Evolutionary conservation across 2,888 invertebrate species (phyloP).

Genomic region (Xanthorhoe designata): DNA sequence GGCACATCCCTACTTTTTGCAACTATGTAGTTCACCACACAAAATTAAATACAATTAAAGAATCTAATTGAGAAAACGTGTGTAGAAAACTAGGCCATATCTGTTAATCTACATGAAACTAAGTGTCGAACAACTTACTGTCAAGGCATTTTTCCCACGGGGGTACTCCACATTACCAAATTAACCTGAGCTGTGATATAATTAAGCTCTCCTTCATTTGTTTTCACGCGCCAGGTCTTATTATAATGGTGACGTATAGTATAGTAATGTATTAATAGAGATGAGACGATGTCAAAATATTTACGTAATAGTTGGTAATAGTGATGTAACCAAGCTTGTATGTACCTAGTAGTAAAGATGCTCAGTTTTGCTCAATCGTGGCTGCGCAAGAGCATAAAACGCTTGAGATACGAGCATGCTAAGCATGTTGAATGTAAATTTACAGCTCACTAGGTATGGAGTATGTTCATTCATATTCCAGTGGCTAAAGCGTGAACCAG

Average conservation of each 20-base stretch:
- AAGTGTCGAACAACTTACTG: constrained; percentile 50
- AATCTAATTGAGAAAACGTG: constrained; percentile 58
- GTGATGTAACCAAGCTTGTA: constrained; percentile 56
- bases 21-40: not conserved
- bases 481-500: constrained; percentile 36
- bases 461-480: constrained; percentile 39
- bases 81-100: constrained; percentile 52
- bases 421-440: constrained; percentile 35
- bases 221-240: constrained; percentile 40
- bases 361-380: constrained; percentile 43
- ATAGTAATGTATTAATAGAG: constrained; percentile 61
- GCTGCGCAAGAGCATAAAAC: constrained; percentile 40
- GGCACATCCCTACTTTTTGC: too few relatives aligned
- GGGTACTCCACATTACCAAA: constrained; percentile 35
- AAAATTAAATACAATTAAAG: constrained; percentile 36
- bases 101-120: constrained; percentile 52
- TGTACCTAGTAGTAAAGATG: constrained; percentile 37
- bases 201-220: constrained; percentile 25
- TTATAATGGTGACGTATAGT: constrained; percentile 45
- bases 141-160: constrained; percentile 61
- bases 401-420: constrained; percentile 29
- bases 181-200: constrained; percentile 16
- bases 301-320: constrained; percentile 68
- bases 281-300: constrained; percentile 72
- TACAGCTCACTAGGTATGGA: constrained; percentile 25